These are phyloP conservation scores for Campylomormyrus tamandua DNA, from an alignment of 2,113 vertebrate species.

Conservation along the genomic window DNA sequence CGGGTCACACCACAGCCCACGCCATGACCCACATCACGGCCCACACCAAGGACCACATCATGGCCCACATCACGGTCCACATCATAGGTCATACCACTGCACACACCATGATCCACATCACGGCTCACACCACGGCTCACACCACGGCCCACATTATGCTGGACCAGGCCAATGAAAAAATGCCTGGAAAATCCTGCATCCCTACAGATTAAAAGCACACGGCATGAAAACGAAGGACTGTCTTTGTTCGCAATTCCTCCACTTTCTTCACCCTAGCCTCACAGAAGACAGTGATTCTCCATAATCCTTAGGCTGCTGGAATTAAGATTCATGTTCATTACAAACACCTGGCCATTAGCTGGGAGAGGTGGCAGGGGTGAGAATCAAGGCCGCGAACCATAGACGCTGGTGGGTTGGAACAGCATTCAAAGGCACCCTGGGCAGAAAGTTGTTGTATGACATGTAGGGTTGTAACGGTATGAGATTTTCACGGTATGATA, in stretches of 20 bases:
- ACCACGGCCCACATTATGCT: background rate
- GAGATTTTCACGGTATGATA: no score
- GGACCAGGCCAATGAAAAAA: background rate
- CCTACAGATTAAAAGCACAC: background rate
- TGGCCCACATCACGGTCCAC: background rate
- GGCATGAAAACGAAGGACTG: background rate
- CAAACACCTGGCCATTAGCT: background rate
- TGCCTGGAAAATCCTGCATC: background rate
- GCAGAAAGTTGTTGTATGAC: background rate
- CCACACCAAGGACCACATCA: no score
- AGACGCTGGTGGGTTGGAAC: background rate
- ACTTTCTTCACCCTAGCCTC: background rate
- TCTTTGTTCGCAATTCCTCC: background rate
- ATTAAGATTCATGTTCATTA: background rate
- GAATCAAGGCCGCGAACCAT: background rate
- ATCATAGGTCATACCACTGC: background rate
- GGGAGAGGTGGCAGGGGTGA: background rate
- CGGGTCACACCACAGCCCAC: no score
- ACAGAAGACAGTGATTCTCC: background rate
- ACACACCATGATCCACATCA: background rate
- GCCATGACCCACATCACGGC: no score
- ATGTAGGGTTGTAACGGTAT: no score
- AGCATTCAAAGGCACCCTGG: background rate
- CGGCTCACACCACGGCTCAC: no score
- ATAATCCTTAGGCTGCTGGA: background rate